Conservation (phyloP, 2,113 vertebrate genomes). For the Lepisosteus oculatus region DNA sequence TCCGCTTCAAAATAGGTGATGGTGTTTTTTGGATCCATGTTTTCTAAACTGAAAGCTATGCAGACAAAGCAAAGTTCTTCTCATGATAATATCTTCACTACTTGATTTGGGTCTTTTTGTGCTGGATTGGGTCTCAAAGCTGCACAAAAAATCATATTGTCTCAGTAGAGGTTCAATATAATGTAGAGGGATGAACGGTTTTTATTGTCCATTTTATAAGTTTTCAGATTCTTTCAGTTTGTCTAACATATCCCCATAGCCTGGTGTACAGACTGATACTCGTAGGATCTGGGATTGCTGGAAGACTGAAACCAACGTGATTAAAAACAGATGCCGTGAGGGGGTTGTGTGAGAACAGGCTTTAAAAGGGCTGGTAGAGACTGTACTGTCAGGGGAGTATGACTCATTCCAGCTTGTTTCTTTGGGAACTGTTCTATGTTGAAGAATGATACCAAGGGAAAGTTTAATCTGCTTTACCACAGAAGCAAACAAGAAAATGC, state of each 20-base stretch:
- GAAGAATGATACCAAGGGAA: conserved; percentile 16
- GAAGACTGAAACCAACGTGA: conserved; percentile 31
- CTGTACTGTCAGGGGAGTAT: conserved; percentile 39
- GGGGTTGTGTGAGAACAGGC: conserved; percentile 26
- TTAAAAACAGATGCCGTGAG: conserved; percentile 51
- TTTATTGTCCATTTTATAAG: conserved; percentile 20
- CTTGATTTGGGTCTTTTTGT: too few species aligned
- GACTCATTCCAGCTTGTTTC: conserved; percentile 21
- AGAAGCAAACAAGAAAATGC: not conserved
- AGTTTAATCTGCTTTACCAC: not conserved
- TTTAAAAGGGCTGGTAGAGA: conserved; percentile 24
- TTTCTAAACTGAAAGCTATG: too few species aligned
- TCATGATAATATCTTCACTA: too few species aligned
- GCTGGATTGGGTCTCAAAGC: too few species aligned
- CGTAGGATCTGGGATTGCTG: conserved; percentile 20
- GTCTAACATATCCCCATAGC: conserved; percentile 15
- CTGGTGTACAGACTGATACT: conserved; percentile 7
- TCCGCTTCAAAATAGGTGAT: too few species aligned
- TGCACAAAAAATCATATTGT: not conserved
- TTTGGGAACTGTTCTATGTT: conserved; percentile 10
- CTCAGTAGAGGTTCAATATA: not conserved
- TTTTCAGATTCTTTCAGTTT: conserved; percentile 17
- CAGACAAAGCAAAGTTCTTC: too few species aligned
- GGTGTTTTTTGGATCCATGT: too few species aligned
- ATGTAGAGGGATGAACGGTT: conserved; percentile 8